Base-by-base conservation (phyloP, 2,113 vertebrate genomes). In the Cynocephalus volans region DNA sequence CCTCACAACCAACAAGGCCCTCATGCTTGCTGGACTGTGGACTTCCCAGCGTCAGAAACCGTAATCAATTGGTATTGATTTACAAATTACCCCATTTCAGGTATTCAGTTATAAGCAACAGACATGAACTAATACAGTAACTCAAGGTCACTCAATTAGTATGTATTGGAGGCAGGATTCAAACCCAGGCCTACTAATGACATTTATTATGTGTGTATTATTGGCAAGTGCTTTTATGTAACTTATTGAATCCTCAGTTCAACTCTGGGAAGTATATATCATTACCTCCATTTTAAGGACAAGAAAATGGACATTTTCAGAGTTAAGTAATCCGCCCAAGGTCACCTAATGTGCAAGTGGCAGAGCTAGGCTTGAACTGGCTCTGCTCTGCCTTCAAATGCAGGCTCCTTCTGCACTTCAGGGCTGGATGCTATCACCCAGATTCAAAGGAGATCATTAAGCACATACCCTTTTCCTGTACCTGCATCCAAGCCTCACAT, bases 271-370 rank as follows among this genome's bases (percentile, higher is more conserved):
- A 48, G 19, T 23, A 31, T 4, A 14, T 65, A 70, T 76, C 60
- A 23, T 92, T 86, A 77, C 89, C 83, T 95, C n/a, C 33, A 18
- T 72, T 96, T 91, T 88, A 54, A 28, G 33, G 70, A 41, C 11
- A 15, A 95, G 17, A 41, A 86, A 36, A 75, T 54, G 26, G 60
- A 33, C 62, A 18, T 56, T 83, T 65, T 26, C 21, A 19, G 64
- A 83, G n/a, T 60, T 94, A 36, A 69, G 31, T 52, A 36, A 84
- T 56, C 65, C 50, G 31, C 19, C 52, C 72, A 83, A 93, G 79
- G 80, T 96, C 93, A 82, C 67, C 67, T 15, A 5, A 28, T 31
- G 4, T 62, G 23, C 72, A 36, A 48, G 45, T 21, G 88, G 50
- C 8, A 31, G n/a, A 45, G 58, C 23, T 75, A 60, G 9, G 26